Evolutionary conservation across 1,140 invertebrate species (phyloP), one percentile per base, ranked within the genome.

Genomic region (Mercenaria mercenaria): DNA sequence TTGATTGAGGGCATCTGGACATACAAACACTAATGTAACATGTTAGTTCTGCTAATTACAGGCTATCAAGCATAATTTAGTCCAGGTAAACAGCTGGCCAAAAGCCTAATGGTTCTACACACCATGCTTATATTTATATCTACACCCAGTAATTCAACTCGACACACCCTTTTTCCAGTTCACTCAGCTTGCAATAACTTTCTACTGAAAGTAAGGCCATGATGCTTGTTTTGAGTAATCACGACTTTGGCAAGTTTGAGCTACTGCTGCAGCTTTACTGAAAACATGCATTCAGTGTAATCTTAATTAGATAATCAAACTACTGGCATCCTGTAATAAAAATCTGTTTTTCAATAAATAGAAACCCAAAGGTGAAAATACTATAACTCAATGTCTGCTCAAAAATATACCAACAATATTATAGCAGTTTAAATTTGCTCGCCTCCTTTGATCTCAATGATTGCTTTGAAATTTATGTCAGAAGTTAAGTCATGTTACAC

Each of bases 21-120:
- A 56, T 50, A 74, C 67, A 85, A 85, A 85, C 39, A 64, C 37
- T 83, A 83, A 83, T 83, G 80, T 50, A 83, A 83, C 80, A 83
- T 85, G 82, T 85, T 85, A 37, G 82, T 74, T 37, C 41, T 56
- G 20, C 67, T 85, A 85, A 74, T 85, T 85, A 74, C 47, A 32
- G 61, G 32, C 41, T 41, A 85, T 85, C 64, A 52, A 20, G 4
- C 6, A n/a, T 85, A 74, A 85, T 74, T 37, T 32, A 39, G 64
- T 39, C 61, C 67, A 74, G 82, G 67, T 69, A 85, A 61, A 61
- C 82, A 85, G 64, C 82, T 85, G 82, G 34, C 50, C 47, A 39
- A 18, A 18, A 52, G n/a, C 32, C 76, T 79, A 52, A 56, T 76
- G 26, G 26, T 69, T 23, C 39, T 56, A 56, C 64, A 72, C 50